Conservation (phyloP, 2,888 invertebrate species). For the Lagria hirta region DNA sequence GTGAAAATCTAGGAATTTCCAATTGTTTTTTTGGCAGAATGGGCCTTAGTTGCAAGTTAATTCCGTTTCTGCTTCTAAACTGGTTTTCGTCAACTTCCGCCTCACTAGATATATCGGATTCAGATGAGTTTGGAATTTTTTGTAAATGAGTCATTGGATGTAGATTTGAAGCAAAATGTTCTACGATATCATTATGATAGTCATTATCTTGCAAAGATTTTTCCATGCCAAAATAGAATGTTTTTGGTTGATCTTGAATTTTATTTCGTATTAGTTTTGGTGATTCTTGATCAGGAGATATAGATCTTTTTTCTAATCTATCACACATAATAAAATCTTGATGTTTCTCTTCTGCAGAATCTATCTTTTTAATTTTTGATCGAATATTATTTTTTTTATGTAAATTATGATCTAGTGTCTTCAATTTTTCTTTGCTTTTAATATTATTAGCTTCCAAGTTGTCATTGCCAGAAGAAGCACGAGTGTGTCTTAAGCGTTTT, state of each 20-base stretch:
- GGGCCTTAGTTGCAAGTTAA: slow-evolving; percentile 73
- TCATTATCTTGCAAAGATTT: slow-evolving; percentile 47
- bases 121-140: slow-evolving; percentile 53
- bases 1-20: slow-evolving; percentile 78
- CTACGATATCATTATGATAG: slow-evolving; percentile 28
- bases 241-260: slow-evolving; percentile 54
- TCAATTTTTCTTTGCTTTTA: slow-evolving; percentile 55
- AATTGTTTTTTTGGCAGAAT: slow-evolving; percentile 77
- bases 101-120: slow-evolving; percentile 61
- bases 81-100: slow-evolving; percentile 51
- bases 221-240: slow-evolving; percentile 81
- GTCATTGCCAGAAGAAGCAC: slow-evolving; percentile 14
- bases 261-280: slow-evolving; percentile 47
- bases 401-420: slow-evolving; percentile 50
- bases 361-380: slow-evolving; percentile 56
- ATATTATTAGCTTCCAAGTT: slow-evolving; percentile 55
- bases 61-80: slow-evolving; percentile 56
- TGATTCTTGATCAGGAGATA: slow-evolving; percentile 63
- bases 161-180: slow-evolving; percentile 35
- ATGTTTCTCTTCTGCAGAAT: slow-evolving; percentile 57
- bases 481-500: slow-evolving; percentile 41
- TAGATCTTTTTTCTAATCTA: slow-evolving; percentile 65
- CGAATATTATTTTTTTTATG: slow-evolving; percentile 56
- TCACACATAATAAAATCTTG: slow-evolving; percentile 56
- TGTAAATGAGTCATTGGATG: slow-evolving; percentile 32